Base-by-base conservation (phyloP, 1,140 invertebrate species). In the Neodiprion fabricii region DNA sequence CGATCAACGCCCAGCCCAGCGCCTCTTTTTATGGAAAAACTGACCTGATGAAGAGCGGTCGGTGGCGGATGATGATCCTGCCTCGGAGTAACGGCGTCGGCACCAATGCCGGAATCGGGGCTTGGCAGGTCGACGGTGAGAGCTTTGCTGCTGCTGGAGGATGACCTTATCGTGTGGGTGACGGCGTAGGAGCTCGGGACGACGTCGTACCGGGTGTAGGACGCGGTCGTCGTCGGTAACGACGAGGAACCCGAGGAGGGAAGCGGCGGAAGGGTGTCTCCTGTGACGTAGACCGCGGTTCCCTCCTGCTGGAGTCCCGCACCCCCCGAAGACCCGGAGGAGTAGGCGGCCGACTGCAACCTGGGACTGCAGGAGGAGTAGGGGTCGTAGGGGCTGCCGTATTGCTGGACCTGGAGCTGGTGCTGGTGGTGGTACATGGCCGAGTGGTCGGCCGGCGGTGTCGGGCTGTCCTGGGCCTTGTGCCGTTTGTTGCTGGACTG, bases 101-200 rank as follows among this genome's bases (percentile, higher is more conserved):
- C 94, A 47, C 96, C 96, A 80, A 97, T 97, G 21, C 96, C 96
- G 79, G 94, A 96, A 86, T 97, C 96, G 1, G 96, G 96, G 74
- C 96, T 97, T 1, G 96, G 96, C 78, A 98, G 90, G 88, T 98
- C 96, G 78, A 97, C 96, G 7, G 95, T 96, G 65, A 97, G 91
- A 7, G 94, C 95, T 80, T 94, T 93, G 85, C 82, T 93, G 90
- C 75, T 91, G 48, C 89, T 89, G 14, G 89, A 85, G n/a, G 88
- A 85, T 23, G 85, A 85, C 77, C 85, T 84, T 74, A 88, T 86
- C 48, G 85, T 84, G 79, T 88, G 86, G 75, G 85, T 85, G 61
- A 86, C 86, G 14, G 87, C 80, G 73, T 88, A 89, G 50, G 86
- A 87, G 76, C 86, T 87, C 23, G 87, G 87, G 28, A 88, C 85